Base-by-base conservation (phyloP, 2,888 invertebrate genomes). In the Acleris holmiana region DNA sequence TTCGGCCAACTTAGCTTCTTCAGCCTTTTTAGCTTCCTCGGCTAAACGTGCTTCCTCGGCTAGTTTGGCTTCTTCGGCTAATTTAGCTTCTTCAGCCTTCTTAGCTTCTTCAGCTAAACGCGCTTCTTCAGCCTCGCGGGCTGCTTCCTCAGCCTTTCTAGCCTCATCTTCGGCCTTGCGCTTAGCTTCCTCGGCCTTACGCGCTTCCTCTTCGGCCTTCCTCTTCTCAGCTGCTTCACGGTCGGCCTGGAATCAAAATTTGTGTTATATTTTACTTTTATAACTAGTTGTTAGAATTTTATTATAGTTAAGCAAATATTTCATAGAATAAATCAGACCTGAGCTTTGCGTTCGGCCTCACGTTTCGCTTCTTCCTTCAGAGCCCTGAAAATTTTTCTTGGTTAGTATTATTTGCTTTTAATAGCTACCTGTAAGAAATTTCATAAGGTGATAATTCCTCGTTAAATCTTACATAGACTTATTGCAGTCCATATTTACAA, bases 201-300 rank as follows among this genome's bases (percentile, higher is more conserved):
- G 89, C 13, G 92, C 91, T 70, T 92, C 93, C 75, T 94, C 95
- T 76, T 94, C 94, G 68, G 91, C 94, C 69, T 89, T 82, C 60
- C 91, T 94, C 73, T 82, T 89, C 70, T 90, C 89, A 57, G 86
- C 86, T 48, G 86, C 84, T 76, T 92, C 91, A 63, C 88, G 87
- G 70, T 89, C 88, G 62, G 85, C 88, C 88, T 85, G 49, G 7
- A 66, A 48, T 8, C 15, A 54, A 21, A 56, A 5, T 5, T 47
- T 15, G 47, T 6, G 35, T 35, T 35, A 35, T 0, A 13, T 35
- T 1, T 13, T 13, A 35, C 10, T 8, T 35, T 8, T 35, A 35
- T 35, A 29, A 7, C 25, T 25, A 44, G 35, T 5, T 6, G 17
- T n/a, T 41, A 15, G 15, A n/a, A 44, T 35, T 19, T 54, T 41